Base-by-base conservation (phyloP, 1,140 invertebrate species). In the Hycleus phaleratus region DNA sequence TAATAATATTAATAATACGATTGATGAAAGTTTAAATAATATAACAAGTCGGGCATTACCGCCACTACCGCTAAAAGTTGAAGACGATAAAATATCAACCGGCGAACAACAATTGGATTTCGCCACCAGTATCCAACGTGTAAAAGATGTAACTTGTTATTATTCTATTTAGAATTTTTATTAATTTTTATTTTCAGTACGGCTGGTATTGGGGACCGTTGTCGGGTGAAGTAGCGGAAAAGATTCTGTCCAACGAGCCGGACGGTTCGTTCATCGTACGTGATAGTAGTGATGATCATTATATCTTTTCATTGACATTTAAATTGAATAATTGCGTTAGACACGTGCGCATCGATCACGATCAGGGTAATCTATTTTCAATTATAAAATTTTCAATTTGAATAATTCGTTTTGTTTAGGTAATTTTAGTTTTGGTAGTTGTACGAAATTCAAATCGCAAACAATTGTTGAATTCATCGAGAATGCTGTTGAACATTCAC, bases 131-230 rank as follows among this genome's bases (percentile, higher is more conserved):
- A 93, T 95, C 68, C 88, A 93, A 71, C 91, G 90, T 83, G 92
- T 95, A 12, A 95, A 95, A 81, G 90, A 94, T 78, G 90, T 93
- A 78, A 81, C 1, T 18, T 18, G 18, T 18, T 18, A 18, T 18
- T 18, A 88, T 85, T 60, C 26, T 26, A 42, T 11, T 53, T 52
- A 42, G 12, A 38, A 40, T 24, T n/a, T 18, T 25, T 12, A 44
- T 43, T 50, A 60, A 46, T 55, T 62, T 53, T 54, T 55, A 48
- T 42, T 81, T 82, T 60, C 71, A 96, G 93, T 93, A 91, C 76
- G 93, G 92, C 43, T 97, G 95, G 95, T 98, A 98, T 75, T 98
- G 95, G 95, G 95, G 95, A 64, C 94, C 95, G 44, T 84, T 98
- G 68, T 93, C 91, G 53, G 91, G 93, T 47, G 92, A 95, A 75